These are phyloP conservation scores for Lanistes nyassanus DNA, from an alignment of 1,140 invertebrate genomes.

Conservation along the genomic window DNA sequence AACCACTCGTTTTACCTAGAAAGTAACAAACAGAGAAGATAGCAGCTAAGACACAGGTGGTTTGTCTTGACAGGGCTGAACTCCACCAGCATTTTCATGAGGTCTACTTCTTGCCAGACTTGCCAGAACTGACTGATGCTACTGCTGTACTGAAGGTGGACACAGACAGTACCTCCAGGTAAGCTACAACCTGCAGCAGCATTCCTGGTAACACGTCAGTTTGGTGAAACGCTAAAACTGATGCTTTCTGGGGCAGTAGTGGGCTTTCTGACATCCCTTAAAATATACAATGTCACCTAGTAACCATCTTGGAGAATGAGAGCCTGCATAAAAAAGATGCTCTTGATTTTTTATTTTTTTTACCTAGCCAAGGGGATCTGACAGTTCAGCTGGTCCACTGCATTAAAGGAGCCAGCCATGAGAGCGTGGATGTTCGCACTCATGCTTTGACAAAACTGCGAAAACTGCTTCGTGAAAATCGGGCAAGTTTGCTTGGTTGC, in stretches of 20 bases:
- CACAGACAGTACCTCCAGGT: conserved; percentile 62
- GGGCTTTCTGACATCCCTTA: too few relatives aligned
- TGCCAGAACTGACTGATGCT: conserved; percentile 75
- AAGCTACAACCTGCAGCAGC: neutral
- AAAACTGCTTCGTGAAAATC: conserved; percentile 75
- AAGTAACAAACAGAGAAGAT: too few relatives aligned
- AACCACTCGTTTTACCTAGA: too few relatives aligned
- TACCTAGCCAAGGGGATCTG: conserved; percentile 68
- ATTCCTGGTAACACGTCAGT: too few relatives aligned
- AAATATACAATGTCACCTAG: too few relatives aligned
- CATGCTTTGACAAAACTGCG: conserved; percentile 79
- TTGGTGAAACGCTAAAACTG: too few relatives aligned
- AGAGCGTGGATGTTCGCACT: conserved; percentile 79
- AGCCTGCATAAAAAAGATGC: too few relatives aligned
- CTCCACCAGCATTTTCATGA: conserved; percentile 79
- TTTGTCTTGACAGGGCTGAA: conserved; percentile 60
- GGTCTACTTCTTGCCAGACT: conserved; percentile 84
- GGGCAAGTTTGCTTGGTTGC: conserved; percentile 49
- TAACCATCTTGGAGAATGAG: too few relatives aligned
- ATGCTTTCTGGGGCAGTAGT: too few relatives aligned
- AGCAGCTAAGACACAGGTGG: too few relatives aligned
- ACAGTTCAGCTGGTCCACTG: conserved; percentile 65
- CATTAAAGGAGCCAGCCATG: conserved; percentile 80
- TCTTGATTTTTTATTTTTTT: neutral
- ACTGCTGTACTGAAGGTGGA: conserved; percentile 67